Evolutionary conservation across 2,113 vertebrate genomes (phyloP).

Genomic region (Sander vitreus): DNA sequence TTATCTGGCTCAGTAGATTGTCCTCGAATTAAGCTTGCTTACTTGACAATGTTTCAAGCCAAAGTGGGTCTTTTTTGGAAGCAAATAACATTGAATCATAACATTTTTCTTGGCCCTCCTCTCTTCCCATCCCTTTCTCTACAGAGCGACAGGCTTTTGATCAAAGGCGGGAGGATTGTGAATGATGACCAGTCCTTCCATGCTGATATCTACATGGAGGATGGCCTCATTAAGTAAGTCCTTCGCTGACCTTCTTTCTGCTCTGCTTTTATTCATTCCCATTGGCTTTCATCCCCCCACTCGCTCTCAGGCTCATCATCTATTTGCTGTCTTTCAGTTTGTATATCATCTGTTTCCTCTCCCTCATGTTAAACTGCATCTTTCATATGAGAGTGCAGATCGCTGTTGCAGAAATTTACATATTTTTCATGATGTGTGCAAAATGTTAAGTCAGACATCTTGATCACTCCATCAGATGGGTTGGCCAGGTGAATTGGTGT

Average conservation of each 20-base stretch:
- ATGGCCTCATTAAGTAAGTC: constrained; percentile 97
- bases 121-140: constrained; percentile 25
- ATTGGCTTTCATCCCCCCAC: constrained; percentile 13
- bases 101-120: constrained; percentile 7
- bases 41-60: constrained; percentile 2
- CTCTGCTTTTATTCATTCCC: constrained; percentile 8
- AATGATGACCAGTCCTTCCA: constrained; percentile 98
- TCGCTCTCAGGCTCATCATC: neutral
- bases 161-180: constrained; percentile 97
- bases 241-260: constrained; percentile 15
- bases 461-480: neutral
- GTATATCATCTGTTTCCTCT: neutral
- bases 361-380: neutral
- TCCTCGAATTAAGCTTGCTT: constrained; percentile 1
- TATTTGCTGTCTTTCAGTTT: neutral
- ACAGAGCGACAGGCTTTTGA: constrained; percentile 96
- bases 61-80: constrained; percentile 14
- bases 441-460: neutral
- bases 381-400: neutral
- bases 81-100: neutral
- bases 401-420: neutral
- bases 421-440: neutral
- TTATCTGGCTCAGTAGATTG: neutral
- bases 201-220: constrained; percentile 98
- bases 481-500: neutral